Percentiles rank a stretch among this genome's conserved stretches.
phyloP scores from a whole-genome alignment of 2,888 invertebrate species.

The Agonopterix heracliana region DNA sequence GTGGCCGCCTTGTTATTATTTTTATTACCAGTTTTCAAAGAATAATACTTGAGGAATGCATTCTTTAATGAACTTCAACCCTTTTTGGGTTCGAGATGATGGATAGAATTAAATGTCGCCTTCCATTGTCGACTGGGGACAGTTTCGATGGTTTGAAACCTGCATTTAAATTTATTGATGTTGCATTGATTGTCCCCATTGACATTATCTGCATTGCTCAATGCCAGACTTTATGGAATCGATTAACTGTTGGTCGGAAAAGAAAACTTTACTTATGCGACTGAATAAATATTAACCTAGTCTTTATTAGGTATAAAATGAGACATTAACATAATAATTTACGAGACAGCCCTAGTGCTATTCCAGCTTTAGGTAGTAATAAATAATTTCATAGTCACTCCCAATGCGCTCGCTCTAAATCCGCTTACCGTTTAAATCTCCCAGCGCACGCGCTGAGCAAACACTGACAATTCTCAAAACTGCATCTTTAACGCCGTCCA shows the following conservation, averaged over 20 bases:
- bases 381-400: conserved; percentile 57
- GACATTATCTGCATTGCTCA: conserved; percentile 5
- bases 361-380: conserved; percentile 15
- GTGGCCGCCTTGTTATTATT: conserved; percentile 76
- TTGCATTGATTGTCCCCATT: conserved; percentile 41
- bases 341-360: conserved; percentile 26
- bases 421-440: conserved; percentile 59
- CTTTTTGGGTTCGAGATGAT: conserved; percentile 71
- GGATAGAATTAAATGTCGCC: conserved; percentile 73
- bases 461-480: conserved; percentile 64
- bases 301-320: too few species aligned
- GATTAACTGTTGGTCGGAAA: too few species aligned
- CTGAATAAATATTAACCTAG: too few species aligned
- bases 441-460: conserved; percentile 38
- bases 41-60: conserved; percentile 75
- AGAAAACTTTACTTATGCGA: too few species aligned
- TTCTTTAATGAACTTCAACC: conserved; percentile 75
- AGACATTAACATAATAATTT: too few species aligned
- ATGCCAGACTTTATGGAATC: neutral
- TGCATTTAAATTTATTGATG: conserved; percentile 23
- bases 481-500: conserved; percentile 66
- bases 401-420: conserved; percentile 43
- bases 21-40: conserved; percentile 75
- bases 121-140: conserved; percentile 72
- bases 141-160: conserved; percentile 53